A percentile compares a stretch with the other conserved stretches of the same genome.
Evolutionary conservation across 2,888 invertebrate genomes (phyloP).

Genomic region (Clanis bilineata): DNA sequence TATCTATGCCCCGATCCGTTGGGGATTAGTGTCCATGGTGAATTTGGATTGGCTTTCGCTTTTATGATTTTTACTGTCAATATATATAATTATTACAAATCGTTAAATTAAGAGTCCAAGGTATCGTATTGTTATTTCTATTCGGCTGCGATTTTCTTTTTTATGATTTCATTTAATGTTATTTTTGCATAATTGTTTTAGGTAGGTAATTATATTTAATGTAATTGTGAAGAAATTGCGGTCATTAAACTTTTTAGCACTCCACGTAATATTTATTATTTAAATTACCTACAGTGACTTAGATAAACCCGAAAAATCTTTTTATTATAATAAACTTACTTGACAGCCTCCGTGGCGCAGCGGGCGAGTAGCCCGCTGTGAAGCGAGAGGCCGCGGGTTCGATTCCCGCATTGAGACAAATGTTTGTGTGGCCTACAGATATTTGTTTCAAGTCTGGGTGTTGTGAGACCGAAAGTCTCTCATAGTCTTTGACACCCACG

Average conservation of each 20-base stretch:
- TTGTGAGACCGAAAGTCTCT: too few relatives aligned
- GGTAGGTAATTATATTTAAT: neutral
- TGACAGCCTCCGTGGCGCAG: too few relatives aligned
- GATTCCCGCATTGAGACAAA: too few relatives aligned
- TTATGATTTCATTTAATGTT: neutral
- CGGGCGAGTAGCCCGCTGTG: too few relatives aligned
- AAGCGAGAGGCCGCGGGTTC: too few relatives aligned
- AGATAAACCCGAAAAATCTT: too few relatives aligned
- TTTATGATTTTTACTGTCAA: conserved; percentile 34
- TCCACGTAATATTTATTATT: neutral
- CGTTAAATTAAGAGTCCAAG: neutral
- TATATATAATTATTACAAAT: conserved; percentile 18
- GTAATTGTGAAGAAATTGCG: neutral
- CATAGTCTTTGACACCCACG: too few relatives aligned
- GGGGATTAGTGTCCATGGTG: conserved; percentile 62
- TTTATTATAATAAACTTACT: neutral
- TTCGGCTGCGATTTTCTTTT: neutral
- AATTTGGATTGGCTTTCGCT: conserved; percentile 42
- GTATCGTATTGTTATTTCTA: neutral
- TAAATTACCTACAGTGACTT: neutral
- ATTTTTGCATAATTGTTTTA: neutral
- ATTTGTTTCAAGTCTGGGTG: too few relatives aligned
- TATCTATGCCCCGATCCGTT: conserved; percentile 58
- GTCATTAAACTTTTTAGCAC: neutral
- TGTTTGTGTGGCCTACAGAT: too few relatives aligned